Conservation (phyloP, 2,113 vertebrate species). For the Corvus moneduloides region DNA sequence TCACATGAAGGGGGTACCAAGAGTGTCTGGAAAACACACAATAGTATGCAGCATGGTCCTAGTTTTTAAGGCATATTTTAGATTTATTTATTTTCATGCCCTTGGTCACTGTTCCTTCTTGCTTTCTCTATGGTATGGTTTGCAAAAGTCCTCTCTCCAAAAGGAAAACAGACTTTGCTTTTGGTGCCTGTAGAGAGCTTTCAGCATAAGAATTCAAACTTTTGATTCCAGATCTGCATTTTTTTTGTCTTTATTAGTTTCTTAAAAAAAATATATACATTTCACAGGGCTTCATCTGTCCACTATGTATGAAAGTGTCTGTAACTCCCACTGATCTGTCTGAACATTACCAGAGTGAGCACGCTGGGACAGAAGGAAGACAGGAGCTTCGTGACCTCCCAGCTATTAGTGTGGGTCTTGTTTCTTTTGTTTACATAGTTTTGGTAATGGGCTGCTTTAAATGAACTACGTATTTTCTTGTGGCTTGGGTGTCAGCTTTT, state of each 20-base stretch:
- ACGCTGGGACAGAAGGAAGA: slow-evolving; percentile 67
- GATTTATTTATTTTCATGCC: neutral
- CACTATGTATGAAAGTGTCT: slow-evolving; percentile 78
- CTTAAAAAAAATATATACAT: slow-evolving; percentile 61
- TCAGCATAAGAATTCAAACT: neutral
- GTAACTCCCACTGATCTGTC: slow-evolving; percentile 73
- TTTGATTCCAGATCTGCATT: neutral
- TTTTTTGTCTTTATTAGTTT: neutral
- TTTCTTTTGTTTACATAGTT: slow-evolving; percentile 68
- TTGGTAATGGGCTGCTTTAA: slow-evolving; percentile 67
- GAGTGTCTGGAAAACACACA: neutral
- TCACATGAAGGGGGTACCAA: neutral
- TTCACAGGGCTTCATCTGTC: slow-evolving; percentile 84
- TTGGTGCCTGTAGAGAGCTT: neutral
- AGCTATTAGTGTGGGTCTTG: slow-evolving; percentile 72
- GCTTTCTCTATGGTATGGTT: neutral
- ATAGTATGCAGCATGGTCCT: neutral
- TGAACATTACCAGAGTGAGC: slow-evolving; percentile 77
- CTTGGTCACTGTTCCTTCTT: neutral
- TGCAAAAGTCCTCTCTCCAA: neutral
- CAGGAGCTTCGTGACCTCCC: slow-evolving; percentile 65
- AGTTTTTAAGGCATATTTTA: neutral
- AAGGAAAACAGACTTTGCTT: slow-evolving; percentile 2
- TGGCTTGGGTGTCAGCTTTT: slow-evolving; percentile 23
- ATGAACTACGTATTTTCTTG: slow-evolving; percentile 1